Conservation (phyloP, 2,888 invertebrate genomes). For the Dendrolimus houi region DNA sequence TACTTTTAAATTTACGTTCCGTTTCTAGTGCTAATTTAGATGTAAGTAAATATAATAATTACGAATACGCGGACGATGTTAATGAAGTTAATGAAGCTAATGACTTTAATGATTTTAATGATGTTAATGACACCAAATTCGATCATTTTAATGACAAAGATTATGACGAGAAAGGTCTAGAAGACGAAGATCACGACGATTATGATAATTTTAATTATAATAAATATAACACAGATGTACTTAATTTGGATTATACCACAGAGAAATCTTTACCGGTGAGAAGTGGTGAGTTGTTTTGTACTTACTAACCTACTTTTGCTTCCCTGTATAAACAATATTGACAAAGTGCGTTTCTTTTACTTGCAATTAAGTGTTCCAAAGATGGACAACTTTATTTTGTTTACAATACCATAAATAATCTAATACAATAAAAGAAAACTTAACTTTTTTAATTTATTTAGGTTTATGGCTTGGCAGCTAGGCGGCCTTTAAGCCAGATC, state of each 20-base stretch:
- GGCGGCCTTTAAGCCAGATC: too few relatives aligned
- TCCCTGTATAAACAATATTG: background rate
- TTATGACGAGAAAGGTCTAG: background rate
- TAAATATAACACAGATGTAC: background rate
- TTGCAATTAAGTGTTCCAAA: too few relatives aligned
- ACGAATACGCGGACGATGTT: constrained; percentile 16
- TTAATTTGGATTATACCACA: background rate
- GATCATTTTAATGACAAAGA: background rate
- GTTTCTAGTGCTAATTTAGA: constrained; percentile 29
- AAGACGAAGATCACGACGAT: background rate
- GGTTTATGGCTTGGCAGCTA: too few relatives aligned
- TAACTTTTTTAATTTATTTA: too few relatives aligned
- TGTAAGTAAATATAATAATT: constrained; percentile 13
- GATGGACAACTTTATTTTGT: too few relatives aligned
- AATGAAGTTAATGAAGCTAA: constrained; percentile 1
- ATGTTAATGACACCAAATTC: constrained; percentile 17
- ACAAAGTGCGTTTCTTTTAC: too few relatives aligned
- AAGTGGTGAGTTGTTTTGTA: background rate
- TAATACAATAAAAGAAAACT: too few relatives aligned
- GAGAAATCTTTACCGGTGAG: background rate
- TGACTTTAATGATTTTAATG: background rate
- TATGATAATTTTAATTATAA: background rate
- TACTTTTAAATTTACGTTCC: constrained; percentile 44
- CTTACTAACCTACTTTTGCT: background rate
- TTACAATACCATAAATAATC: too few relatives aligned